These are phyloP conservation scores for Leptosomus discolor DNA, from an alignment of 2,113 vertebrate genomes.

Conservation along the genomic window DNA sequence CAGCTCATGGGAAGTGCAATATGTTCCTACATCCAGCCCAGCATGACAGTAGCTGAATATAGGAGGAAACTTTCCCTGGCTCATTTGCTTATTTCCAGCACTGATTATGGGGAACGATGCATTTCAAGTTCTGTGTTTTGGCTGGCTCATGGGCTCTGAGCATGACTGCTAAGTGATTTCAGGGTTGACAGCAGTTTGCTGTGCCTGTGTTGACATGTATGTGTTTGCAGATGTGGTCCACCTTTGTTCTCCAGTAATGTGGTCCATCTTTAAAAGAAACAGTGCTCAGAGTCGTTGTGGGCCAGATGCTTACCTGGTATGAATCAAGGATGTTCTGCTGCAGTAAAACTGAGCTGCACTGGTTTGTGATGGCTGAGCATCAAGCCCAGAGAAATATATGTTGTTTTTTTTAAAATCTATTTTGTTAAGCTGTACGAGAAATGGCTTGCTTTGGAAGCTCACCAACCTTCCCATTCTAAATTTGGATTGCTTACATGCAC, in stretches of 20 bases:
- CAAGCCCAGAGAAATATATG: neutral
- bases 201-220: neutral
- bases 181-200: neutral
- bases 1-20: neutral
- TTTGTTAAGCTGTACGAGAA: neutral
- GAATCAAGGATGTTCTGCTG: neutral
- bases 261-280: neutral
- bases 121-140: neutral
- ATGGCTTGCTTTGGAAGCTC: neutral
- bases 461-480: neutral
- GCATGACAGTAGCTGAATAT: neutral
- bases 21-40: neutral
- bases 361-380: neutral
- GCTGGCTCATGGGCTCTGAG: neutral
- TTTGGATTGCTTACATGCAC: neutral
- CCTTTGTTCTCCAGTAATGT: neutral
- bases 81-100: neutral
- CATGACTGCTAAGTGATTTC: neutral
- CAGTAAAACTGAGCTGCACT: neutral
- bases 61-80: neutral
- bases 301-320: neutral
- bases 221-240: neutral
- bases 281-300: fast-evolving
- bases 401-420: neutral
- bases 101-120: neutral